Percentiles rank a stretch among this genome's conserved stretches.
Conservation (phyloP, 2,888 invertebrate species). For the Stratiomys singularior region DNA sequence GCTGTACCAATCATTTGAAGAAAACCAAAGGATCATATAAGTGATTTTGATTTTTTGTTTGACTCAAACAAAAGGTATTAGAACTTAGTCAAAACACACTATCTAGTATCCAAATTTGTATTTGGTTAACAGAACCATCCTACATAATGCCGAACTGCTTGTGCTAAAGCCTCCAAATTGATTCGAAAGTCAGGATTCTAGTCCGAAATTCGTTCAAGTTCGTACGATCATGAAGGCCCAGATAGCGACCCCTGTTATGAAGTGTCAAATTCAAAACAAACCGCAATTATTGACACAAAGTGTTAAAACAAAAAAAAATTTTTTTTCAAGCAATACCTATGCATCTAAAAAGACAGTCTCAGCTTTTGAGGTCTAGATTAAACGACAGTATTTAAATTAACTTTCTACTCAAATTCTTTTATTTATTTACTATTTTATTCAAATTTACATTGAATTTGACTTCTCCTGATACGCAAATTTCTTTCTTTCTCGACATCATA, state of each 20-base stretch:
- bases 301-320: not conserved
- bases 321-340: conserved; percentile 19
- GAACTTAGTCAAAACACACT: conserved; percentile 22
- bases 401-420: too few relatives aligned
- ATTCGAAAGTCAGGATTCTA: conserved; percentile 24
- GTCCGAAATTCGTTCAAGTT: not conserved
- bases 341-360: conserved; percentile 11
- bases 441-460: too few relatives aligned
- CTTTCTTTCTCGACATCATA: conserved; percentile 24
- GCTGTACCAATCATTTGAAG: conserved; percentile 8
- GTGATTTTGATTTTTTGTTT: conserved; percentile 40
- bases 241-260: conserved; percentile 15
- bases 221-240: not conserved
- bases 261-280: conserved; percentile 21
- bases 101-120: conserved; percentile 34
- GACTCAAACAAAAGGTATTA: not conserved
- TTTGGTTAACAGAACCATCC: conserved; percentile 32
- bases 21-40: conserved; percentile 36
- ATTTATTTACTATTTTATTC: too few relatives aligned
- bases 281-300: not conserved
- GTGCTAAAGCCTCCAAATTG: conserved; percentile 28
- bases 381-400: too few relatives aligned
- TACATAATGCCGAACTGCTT: conserved; percentile 36
- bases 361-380: conserved; percentile 34
- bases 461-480: conserved; percentile 31